Conservation (phyloP, 2,113 vertebrate species). For the Dromiciops gliroides region DNA sequence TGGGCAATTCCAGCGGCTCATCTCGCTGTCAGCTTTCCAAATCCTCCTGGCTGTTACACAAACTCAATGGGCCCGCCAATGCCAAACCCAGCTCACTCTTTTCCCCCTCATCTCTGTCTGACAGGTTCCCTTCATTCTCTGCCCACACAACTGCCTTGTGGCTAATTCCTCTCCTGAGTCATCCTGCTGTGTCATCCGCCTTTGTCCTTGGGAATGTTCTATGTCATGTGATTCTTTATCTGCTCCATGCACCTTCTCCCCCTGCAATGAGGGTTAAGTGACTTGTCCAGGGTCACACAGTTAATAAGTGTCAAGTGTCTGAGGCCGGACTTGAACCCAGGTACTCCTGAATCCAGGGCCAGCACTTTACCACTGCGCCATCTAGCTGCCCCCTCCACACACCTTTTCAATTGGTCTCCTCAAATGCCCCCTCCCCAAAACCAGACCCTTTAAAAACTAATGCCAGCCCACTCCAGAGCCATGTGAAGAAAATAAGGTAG, state of each 20-base stretch:
- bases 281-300: too few relatives aligned
- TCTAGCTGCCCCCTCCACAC: too few relatives aligned
- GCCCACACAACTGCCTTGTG: slow-evolving; percentile 62
- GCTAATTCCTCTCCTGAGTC: slow-evolving; percentile 59
- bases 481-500: neutral
- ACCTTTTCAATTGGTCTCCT: slow-evolving; percentile 68
- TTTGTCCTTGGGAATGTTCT: slow-evolving; percentile 25
- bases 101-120: slow-evolving; percentile 66
- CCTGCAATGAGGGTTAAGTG: too few relatives aligned
- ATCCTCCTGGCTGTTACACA: neutral
- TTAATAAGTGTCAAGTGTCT: too few relatives aligned
- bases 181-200: slow-evolving; percentile 66
- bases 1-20: neutral
- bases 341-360: too few relatives aligned
- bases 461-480: slow-evolving; percentile 72
- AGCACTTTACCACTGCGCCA: too few relatives aligned
- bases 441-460: slow-evolving; percentile 11
- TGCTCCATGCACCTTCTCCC: slow-evolving; percentile 38
- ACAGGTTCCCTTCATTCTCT: slow-evolving; percentile 65
- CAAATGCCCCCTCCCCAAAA: neutral
- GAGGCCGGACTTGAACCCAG: too few relatives aligned
- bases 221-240: slow-evolving; percentile 51
- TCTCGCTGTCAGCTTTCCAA: neutral
- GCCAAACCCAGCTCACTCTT: slow-evolving; percentile 51
- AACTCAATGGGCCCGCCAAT: neutral